These are phyloP conservation scores for Phyllotis vaccarum DNA, from an alignment of 2,797 vertebrate species.

Conservation along the genomic window DNA sequence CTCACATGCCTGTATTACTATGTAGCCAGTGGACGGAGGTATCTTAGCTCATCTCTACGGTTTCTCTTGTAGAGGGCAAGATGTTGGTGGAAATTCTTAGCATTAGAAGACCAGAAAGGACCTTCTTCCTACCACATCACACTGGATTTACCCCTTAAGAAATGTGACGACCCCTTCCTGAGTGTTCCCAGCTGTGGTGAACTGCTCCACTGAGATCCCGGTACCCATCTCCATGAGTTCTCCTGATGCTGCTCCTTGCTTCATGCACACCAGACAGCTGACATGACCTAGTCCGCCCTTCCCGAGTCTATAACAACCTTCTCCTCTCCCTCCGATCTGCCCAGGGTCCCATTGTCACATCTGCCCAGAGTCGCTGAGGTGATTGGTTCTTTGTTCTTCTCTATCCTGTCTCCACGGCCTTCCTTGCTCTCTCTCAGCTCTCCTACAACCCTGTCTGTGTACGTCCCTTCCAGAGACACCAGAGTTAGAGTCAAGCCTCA, in stretches of 20 bases:
- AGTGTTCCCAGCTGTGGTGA: neutral
- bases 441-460: neutral
- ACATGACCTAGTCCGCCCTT: neutral
- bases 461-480: neutral
- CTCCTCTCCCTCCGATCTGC: neutral
- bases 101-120: neutral
- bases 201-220: neutral
- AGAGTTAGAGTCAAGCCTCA: too few species aligned
- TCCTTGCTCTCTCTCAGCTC: neutral
- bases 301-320: neutral
- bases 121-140: neutral
- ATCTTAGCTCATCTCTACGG: neutral
- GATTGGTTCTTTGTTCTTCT: neutral
- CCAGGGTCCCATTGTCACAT: fast-evolving
- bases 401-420: neutral
- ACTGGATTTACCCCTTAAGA: neutral
- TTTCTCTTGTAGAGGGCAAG: neutral
- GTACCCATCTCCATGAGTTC: neutral
- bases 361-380: neutral
- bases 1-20: neutral
- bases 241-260: too few species aligned
- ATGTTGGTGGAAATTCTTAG: neutral
- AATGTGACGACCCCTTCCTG: neutral
- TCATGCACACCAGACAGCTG: too few species aligned
- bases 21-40: neutral